Percentiles rank a stretch among this genome's conserved stretches.
Evolutionary conservation across 2,797 vertebrate species (phyloP).

Genomic region (Melanotaenia parkinsoni): DNA sequence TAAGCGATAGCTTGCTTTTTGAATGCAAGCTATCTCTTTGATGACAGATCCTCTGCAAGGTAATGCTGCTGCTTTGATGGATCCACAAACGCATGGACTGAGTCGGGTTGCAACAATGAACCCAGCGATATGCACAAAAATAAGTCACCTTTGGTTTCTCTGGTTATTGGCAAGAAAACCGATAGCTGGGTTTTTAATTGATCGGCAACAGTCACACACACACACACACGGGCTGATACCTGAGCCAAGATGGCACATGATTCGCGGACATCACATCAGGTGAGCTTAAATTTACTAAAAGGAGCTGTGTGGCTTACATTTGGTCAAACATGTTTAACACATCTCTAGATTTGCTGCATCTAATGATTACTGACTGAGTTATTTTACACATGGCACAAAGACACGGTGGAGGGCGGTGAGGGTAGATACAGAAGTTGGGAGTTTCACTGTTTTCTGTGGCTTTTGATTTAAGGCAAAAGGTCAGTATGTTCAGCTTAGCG

Average conservation of each 20-base stretch:
- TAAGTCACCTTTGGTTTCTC: slow-evolving; percentile 49
- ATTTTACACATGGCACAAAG: too few relatives aligned
- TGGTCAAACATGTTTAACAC: neutral
- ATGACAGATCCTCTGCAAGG: slow-evolving; percentile 35
- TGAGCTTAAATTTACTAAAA: neutral
- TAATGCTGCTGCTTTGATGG: slow-evolving; percentile 41
- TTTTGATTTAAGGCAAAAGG: neutral
- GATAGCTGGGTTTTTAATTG: slow-evolving; percentile 58
- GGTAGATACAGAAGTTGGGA: neutral
- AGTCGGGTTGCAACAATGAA: slow-evolving; percentile 30
- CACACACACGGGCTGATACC: slow-evolving; percentile 16
- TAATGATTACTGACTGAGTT: neutral
- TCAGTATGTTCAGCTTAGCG: neutral
- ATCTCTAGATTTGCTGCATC: neutral
- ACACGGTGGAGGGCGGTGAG: neutral
- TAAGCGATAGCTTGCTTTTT: slow-evolving; percentile 43
- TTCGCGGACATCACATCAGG: neutral
- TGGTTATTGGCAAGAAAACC: slow-evolving; percentile 42
- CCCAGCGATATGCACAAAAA: slow-evolving; percentile 10
- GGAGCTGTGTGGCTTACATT: neutral
- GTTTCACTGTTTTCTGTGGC: too few relatives aligned
- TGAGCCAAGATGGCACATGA: slow-evolving; percentile 36
- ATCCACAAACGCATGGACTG: neutral
- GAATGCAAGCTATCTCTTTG: neutral
- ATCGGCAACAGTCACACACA: slow-evolving; percentile 35